Evolutionary conservation across 2,113 vertebrate genomes (phyloP).

Genomic region (Paramormyrops kingsleyae): DNA sequence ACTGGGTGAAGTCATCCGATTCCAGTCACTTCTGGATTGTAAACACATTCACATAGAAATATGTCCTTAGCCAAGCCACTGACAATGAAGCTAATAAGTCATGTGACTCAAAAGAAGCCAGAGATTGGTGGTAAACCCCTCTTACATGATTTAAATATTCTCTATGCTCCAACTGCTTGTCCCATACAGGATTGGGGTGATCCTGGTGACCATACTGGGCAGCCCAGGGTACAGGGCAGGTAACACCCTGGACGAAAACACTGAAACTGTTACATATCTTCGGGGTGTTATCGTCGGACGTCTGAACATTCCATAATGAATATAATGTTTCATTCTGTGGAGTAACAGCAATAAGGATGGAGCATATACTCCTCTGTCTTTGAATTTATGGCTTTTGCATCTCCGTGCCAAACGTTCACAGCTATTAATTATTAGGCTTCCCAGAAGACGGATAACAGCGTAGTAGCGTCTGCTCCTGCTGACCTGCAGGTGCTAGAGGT

Average conservation of each 20-base stretch:
- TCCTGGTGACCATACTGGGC: neutral
- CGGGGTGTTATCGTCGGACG: neutral
- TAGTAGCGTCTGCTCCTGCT: neutral
- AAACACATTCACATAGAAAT: neutral
- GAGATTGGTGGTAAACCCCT: neutral
- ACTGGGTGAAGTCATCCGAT: neutral
- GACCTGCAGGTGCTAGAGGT: neutral
- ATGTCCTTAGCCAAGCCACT: neutral
- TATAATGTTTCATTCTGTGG: neutral
- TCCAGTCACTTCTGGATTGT: neutral
- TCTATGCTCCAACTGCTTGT: neutral
- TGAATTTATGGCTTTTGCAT: neutral
- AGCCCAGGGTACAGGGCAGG: neutral
- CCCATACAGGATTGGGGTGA: neutral
- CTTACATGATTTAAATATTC: neutral
- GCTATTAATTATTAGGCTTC: neutral
- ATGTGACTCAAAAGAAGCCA: neutral
- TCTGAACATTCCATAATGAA: neutral
- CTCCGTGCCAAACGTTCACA: neutral
- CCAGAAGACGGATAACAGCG: neutral
- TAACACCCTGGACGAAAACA: neutral
- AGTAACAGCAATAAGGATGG: neutral
- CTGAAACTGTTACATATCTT: neutral
- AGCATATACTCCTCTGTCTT: neutral
- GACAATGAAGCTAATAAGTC: neutral